Percentiles rank a stretch among this genome's conserved stretches.
These are phyloP conservation scores for Orcinus orca DNA, from an alignment of 2,113 vertebrate genomes.

Conservation along the genomic window DNA sequence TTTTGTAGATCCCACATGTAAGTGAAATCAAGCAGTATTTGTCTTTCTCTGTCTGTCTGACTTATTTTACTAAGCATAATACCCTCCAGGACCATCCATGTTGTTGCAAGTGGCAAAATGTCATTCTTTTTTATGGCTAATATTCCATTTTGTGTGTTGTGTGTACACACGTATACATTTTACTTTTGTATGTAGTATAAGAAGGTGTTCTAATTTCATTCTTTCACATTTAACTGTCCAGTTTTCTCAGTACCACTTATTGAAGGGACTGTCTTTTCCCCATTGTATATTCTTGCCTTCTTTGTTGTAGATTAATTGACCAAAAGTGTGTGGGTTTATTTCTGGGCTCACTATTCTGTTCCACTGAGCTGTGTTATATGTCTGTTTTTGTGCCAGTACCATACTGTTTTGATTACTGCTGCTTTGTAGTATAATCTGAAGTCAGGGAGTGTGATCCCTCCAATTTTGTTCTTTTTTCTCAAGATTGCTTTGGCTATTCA, in stretches of 20 bases:
- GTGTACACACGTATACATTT: background rate
- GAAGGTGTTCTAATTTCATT: background rate
- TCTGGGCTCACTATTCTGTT: background rate
- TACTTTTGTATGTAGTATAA: background rate
- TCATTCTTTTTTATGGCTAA: background rate
- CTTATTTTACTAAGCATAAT: background rate
- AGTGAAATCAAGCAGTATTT: background rate
- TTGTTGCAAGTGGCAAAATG: background rate
- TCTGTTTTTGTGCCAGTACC: background rate
- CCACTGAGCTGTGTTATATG: background rate
- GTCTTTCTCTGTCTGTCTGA: background rate
- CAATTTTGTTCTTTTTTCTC: background rate
- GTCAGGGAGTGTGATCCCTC: background rate
- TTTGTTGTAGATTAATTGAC: background rate
- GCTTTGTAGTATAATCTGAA: background rate
- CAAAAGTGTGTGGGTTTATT: background rate
- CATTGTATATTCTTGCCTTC: background rate
- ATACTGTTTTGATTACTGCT: background rate
- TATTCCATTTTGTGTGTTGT: background rate
- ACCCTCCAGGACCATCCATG: background rate
- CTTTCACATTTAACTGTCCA: background rate
- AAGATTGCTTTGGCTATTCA: background rate
- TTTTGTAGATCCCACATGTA: background rate
- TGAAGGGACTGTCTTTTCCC: background rate
- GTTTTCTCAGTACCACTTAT: background rate